Conservation (phyloP, 2,888 invertebrate species). For the Masnerella sp. region DNA sequence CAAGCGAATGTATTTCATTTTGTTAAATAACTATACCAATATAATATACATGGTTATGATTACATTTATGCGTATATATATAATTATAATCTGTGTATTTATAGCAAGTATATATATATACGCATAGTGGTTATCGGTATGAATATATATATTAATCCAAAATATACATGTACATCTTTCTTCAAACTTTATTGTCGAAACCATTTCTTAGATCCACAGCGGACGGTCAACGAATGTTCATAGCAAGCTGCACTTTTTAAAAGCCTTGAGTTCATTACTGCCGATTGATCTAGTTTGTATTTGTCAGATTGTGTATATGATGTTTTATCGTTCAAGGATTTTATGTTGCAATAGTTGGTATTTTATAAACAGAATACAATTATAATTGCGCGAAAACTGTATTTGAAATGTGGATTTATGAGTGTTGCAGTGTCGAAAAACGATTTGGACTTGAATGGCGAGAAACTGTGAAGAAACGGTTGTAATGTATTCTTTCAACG, state of each 20-base stretch:
- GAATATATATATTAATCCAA: neutral
- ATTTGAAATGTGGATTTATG: too few species aligned
- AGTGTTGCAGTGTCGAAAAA: too few species aligned
- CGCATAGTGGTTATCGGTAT: conserved; percentile 4
- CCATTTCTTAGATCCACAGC: conserved; percentile 50
- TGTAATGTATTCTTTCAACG: too few species aligned
- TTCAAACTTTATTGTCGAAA: conserved; percentile 21
- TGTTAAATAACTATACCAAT: conserved; percentile 5
- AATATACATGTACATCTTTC: conserved; percentile 9
- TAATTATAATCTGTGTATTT: conserved; percentile 16
- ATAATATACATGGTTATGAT: conserved; percentile 6
- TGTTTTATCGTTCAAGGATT: too few species aligned
- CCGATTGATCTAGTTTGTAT: too few species aligned
- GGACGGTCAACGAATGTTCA: conserved; percentile 10
- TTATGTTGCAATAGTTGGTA: too few species aligned
- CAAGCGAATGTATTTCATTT: conserved; percentile 32
- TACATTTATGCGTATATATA: conserved; percentile 27
- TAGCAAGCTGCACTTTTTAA: neutral
- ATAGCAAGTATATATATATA: conserved; percentile 19
- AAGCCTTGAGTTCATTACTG: too few species aligned
- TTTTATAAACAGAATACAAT: too few species aligned
- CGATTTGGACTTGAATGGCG: too few species aligned
- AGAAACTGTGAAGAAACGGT: too few species aligned
- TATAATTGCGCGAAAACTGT: too few species aligned
- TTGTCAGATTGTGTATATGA: too few species aligned